phyloP scores from a whole-genome alignment of 2,797 vertebrate genomes.

The Manis crassicaudata region DNA sequence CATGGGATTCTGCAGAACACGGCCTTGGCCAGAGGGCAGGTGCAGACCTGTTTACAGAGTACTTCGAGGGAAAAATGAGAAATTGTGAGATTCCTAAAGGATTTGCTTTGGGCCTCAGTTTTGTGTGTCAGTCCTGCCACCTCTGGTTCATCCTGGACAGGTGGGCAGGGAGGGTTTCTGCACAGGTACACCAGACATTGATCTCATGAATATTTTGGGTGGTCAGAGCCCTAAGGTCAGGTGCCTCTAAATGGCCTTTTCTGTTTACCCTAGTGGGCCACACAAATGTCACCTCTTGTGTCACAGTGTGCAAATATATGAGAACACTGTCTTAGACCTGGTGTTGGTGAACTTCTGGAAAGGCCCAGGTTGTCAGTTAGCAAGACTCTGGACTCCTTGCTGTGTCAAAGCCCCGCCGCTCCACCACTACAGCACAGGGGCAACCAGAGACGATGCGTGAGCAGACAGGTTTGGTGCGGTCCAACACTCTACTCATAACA shows the following conservation, averaged over 20 bases:
- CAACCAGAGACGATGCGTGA: neutral
- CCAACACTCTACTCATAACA: neutral
- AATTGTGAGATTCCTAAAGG: neutral
- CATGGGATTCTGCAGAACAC: neutral
- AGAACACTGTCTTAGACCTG: neutral
- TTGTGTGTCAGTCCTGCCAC: neutral
- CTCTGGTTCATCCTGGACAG: neutral
- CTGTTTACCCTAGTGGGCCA: neutral
- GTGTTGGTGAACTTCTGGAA: neutral
- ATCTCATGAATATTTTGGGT: neutral
- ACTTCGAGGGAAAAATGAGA: neutral
- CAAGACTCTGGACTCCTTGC: neutral
- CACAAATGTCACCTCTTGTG: too few relatives aligned
- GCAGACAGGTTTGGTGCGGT: neutral
- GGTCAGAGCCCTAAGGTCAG: neutral
- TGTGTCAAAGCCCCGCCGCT: neutral
- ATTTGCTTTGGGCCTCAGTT: neutral
- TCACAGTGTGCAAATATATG: fast-evolving
- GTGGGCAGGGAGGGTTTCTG: neutral
- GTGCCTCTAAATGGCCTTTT: neutral
- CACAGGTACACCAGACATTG: neutral
- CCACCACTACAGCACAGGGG: neutral
- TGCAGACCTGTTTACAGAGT: neutral
- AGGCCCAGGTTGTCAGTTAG: neutral
- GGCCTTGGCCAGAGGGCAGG: neutral